Base-by-base conservation (phyloP, 2,113 vertebrate species). In the Psittacara wagleri region DNA sequence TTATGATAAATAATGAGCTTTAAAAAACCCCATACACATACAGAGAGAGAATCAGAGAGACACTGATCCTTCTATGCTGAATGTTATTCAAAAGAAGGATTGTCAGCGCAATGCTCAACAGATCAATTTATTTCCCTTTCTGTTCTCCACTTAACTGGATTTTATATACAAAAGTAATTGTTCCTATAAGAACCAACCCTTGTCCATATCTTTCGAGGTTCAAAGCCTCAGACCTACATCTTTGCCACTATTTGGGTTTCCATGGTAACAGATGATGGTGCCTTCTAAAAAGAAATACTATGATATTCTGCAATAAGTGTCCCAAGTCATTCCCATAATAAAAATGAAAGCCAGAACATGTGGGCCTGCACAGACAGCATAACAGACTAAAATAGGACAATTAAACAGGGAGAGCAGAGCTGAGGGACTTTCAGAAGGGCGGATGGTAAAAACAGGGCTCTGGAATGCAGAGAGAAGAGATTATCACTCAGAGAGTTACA, bases 241-340 rank as follows among this genome's bases (percentile, higher is more conserved):
- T 91, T 78, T 69, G 93, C 94, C 94, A 90, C 83, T 83, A 64
- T 91, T 91, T n/a, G 5, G 69, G 98, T 98, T 98, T 96, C 98
- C 97, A 97, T 97, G 96, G 97, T 90, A 98, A 98, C 98, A 92
- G 76, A 88, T 87, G 85, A 73, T 80, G 88, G 94, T 94, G 94
- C 93, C 62, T 68, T 91, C 93, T 95, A 63, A 95, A 96, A 95
- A 92, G 94, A 90, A 95, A 90, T 49, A 92, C 86, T 85, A 57
- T 92, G 44, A 92, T 91, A 87, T 94, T 95, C 96, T 96, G 74
- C 90, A 97, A 62, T 63, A 69, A 52, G 90, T 74, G 83, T 88
- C 97, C 93, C 96, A 92, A 95, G 95, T 96, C 89, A 74, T 91
- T 94, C 74, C 76, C 93, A 28, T 20, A 86, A 83, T 24, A 63